Percentiles rank a stretch among this genome's conserved stretches.
Evolutionary conservation across 2,113 vertebrate genomes (phyloP).

Genomic region (Otis tarda): DNA sequence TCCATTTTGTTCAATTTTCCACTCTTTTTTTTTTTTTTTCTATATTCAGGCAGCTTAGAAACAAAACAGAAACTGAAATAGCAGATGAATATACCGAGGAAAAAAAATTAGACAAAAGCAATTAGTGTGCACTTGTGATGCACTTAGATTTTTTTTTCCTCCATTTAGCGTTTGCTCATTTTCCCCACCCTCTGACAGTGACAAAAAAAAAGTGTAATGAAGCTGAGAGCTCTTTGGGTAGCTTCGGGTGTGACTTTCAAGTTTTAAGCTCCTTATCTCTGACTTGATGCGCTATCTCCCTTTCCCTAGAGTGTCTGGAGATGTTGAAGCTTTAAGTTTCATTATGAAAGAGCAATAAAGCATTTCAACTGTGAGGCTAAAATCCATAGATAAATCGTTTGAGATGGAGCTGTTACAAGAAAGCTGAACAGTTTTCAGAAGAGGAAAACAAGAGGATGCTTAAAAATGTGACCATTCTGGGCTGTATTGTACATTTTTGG

Average conservation of each 20-base stretch:
- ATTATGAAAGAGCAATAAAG: conserved; percentile 34
- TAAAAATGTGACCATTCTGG: not conserved
- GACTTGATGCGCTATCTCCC: not conserved
- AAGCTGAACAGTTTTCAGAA: not conserved
- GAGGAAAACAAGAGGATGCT: not conserved
- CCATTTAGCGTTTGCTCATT: conserved; percentile 25
- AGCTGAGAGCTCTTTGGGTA: conserved; percentile 17
- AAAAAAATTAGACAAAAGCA: conserved; percentile 8
- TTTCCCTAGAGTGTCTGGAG: conserved; percentile 13
- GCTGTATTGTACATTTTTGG: not conserved
- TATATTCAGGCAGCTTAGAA: not conserved
- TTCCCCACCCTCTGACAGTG: not conserved
- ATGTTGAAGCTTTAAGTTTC: not conserved
- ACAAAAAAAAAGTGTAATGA: not conserved
- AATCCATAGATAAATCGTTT: not conserved
- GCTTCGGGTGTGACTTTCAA: conserved; percentile 32
- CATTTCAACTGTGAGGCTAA: conserved; percentile 16
- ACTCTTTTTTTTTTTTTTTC: not conserved
- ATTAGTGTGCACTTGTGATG: conserved; percentile 24
- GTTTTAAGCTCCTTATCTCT: not conserved
- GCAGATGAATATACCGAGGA: conserved; percentile 27
- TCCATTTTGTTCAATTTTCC: conserved; percentile 45
- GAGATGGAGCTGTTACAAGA: not conserved
- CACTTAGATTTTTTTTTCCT: conserved; percentile 5
- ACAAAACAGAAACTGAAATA: conserved; percentile 38